phyloP scores from a whole-genome alignment of 2,888 invertebrate genomes.

The Bimastos eiseni region DNA sequence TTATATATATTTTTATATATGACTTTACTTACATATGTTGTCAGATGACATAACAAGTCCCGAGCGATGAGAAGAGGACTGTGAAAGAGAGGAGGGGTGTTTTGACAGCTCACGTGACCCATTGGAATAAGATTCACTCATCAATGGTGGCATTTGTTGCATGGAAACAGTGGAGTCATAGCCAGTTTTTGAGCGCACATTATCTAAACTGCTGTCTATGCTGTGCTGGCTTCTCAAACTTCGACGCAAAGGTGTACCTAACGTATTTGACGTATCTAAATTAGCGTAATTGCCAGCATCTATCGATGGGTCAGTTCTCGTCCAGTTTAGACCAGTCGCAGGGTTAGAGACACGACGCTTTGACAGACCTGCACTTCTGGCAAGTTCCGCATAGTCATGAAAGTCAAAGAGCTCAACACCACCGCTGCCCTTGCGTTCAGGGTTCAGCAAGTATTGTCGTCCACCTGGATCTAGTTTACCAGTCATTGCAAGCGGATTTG shows the following conservation, averaged over 20 bases:
- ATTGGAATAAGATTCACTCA: background rate
- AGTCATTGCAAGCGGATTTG: background rate
- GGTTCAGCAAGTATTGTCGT: background rate
- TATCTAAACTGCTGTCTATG: conserved; percentile 16
- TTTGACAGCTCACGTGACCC: background rate
- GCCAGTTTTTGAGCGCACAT: background rate
- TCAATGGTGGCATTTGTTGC: background rate
- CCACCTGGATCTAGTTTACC: background rate
- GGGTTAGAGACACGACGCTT: conserved; percentile 7
- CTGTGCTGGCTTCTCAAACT: background rate
- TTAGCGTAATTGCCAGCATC: background rate
- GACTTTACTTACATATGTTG: conserved; percentile 19
- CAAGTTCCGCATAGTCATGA: background rate
- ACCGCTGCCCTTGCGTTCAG: background rate
- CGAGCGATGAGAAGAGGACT: background rate
- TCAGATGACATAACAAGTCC: background rate
- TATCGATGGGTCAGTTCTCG: background rate
- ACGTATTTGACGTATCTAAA: background rate
- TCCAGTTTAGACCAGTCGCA: background rate
- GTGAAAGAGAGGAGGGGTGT: background rate
- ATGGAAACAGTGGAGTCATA: background rate
- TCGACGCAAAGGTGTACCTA: background rate
- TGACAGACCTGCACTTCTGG: background rate
- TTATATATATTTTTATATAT: background rate
- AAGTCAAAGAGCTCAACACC: background rate